phyloP scores from a whole-genome alignment of 2,888 invertebrate species.

The Anorthoa munda region DNA sequence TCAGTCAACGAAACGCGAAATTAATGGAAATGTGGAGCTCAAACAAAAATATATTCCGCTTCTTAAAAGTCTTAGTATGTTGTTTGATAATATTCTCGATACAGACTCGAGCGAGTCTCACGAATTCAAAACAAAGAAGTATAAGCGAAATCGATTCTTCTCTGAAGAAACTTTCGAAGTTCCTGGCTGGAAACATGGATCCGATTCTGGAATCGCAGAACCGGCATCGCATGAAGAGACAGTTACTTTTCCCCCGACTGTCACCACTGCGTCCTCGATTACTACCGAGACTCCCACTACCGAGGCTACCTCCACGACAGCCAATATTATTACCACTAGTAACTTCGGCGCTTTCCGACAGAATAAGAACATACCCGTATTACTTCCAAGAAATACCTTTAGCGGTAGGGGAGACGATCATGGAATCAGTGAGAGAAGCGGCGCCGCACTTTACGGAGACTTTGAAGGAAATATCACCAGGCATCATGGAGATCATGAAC shows the following conservation, averaged over 20 bases:
- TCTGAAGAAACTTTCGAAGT: conserved; percentile 65
- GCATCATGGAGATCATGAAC: conserved; percentile 87
- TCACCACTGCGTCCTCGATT: conserved; percentile 77
- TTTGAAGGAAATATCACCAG: conserved; percentile 86
- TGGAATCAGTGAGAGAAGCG: conserved; percentile 86
- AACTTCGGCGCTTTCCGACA: conserved; percentile 86
- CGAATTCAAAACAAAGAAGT: conserved; percentile 70
- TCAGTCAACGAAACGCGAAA: conserved; percentile 79
- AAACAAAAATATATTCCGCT: conserved; percentile 83
- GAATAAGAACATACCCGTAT: conserved; percentile 87
- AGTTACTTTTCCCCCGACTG: conserved; percentile 81
- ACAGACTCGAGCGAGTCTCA: conserved; percentile 76
- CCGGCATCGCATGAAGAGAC: conserved; percentile 79
- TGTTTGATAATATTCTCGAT: conserved; percentile 85
- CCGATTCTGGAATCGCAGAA: conserved; percentile 62
- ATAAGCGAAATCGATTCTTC: conserved; percentile 70
- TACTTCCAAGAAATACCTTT: conserved; percentile 89
- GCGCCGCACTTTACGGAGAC: conserved; percentile 88
- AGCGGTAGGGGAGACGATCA: conserved; percentile 86
- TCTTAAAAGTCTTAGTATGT: conserved; percentile 83
- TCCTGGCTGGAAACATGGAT: conserved; percentile 67
- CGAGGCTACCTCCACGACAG: conserved; percentile 80
- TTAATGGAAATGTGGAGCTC: conserved; percentile 77
- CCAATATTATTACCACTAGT: conserved; percentile 85
- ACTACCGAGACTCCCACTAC: conserved; percentile 71